phyloP scores from a whole-genome alignment of 2,113 vertebrate species.

The Corvus moneduloides region DNA sequence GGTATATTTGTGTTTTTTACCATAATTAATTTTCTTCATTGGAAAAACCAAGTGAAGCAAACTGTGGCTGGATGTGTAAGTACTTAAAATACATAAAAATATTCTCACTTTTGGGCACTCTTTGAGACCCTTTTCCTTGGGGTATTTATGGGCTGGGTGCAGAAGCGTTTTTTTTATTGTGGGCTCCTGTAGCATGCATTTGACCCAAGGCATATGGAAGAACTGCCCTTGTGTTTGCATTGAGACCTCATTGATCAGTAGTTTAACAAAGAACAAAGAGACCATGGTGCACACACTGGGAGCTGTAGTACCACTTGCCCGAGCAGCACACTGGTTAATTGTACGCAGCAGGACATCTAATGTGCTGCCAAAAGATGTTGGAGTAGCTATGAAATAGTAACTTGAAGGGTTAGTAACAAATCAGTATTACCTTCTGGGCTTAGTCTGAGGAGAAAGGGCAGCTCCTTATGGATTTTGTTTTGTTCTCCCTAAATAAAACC shows the following conservation, averaged over 20 bases:
- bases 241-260: background rate
- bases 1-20: background rate
- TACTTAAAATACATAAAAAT: background rate
- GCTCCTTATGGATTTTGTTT: background rate
- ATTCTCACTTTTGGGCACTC: background rate
- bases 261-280: background rate
- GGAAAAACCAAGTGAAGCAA: background rate
- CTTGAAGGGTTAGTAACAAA: slow-evolving; percentile 28
- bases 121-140: background rate
- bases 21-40: background rate
- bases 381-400: slow-evolving; percentile 12
- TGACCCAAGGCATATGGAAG: background rate
- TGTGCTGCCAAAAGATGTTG: slow-evolving; percentile 12
- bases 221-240: background rate
- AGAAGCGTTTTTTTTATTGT: background rate
- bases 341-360: slow-evolving; percentile 5
- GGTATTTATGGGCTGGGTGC: background rate
- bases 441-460: background rate
- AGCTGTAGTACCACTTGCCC: background rate
- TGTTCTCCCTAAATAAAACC: slow-evolving; percentile 9
- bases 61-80: background rate
- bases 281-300: background rate
- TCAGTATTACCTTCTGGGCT: slow-evolving; percentile 9
- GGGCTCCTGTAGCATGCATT: background rate
- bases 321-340: slow-evolving; percentile 6